A percentile compares a stretch with the other conserved stretches of the same genome.
phyloP scores from a whole-genome alignment of 2,797 vertebrate species.

The Acanthurus lineatus region DNA sequence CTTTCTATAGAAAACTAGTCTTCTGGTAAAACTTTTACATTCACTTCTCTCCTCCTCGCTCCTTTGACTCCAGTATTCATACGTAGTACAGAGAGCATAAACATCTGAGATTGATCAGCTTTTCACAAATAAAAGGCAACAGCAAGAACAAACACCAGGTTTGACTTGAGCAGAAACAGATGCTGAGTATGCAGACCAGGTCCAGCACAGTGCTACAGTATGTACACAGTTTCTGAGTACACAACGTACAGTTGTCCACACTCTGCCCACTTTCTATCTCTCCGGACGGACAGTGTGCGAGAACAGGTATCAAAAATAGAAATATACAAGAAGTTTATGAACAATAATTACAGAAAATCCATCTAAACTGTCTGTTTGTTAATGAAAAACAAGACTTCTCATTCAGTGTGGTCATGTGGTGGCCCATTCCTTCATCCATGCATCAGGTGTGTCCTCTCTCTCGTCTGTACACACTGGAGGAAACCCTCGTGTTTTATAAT shows the following conservation, averaged over 20 bases:
- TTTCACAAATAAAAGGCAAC: conserved; percentile 97
- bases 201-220: conserved; percentile 89
- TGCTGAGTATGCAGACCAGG: conserved; percentile 89
- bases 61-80: conserved; percentile 91
- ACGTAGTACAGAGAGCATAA: conserved; percentile 87
- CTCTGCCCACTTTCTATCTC: conserved; percentile 42
- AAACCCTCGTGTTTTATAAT: conserved; percentile 33
- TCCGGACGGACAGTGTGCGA: conserved; percentile 62
- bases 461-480: conserved; percentile 50
- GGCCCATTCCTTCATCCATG: conserved; percentile 48
- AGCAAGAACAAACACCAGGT: conserved; percentile 91
- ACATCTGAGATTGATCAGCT: conserved; percentile 89
- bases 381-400: conserved; percentile 62
- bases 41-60: conserved; percentile 89
- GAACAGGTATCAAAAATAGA: conserved; percentile 88
- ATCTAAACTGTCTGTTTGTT: conserved; percentile 61
- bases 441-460: conserved; percentile 41
- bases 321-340: conserved; percentile 86
- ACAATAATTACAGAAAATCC: conserved; percentile 85
- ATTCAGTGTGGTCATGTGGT: conserved; percentile 66
- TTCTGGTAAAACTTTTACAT: conserved; percentile 94
- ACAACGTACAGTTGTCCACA: conserved; percentile 67
- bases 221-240: conserved; percentile 82
- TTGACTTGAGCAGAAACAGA: conserved; percentile 86
- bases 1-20: conserved; percentile 94